Evolutionary conservation across 1,140 invertebrate species (phyloP).

Genomic region (Drosophila busckii): DNA sequence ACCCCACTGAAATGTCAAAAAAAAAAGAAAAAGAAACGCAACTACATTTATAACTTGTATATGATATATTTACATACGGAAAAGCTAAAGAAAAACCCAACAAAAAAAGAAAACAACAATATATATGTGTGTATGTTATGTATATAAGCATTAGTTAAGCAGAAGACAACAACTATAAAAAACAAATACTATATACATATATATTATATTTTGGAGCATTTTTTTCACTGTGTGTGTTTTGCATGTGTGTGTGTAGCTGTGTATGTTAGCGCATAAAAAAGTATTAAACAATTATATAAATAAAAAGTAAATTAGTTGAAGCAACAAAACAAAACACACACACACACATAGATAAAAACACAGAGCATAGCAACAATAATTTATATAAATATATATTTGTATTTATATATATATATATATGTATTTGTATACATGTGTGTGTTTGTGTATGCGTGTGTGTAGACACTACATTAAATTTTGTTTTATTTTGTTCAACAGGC

Average conservation of each 20-base stretch:
- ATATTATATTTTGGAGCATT: slow-evolving; percentile 72
- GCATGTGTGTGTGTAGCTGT: slow-evolving; percentile 20
- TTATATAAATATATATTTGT: slow-evolving; percentile 30
- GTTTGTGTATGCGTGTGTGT: too few species aligned
- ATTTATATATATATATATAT: not conserved
- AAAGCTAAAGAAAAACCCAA: slow-evolving; percentile 1
- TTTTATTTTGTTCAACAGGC: too few species aligned
- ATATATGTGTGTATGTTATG: slow-evolving; percentile 28
- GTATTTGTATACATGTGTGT: slow-evolving; percentile 12
- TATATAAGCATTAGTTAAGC: slow-evolving; percentile 11
- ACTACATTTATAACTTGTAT: too few species aligned
- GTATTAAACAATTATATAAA: slow-evolving; percentile 18
- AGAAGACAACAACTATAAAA: slow-evolving; percentile 9
- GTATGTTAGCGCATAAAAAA: slow-evolving; percentile 18
- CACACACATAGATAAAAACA: slow-evolving; percentile 4
- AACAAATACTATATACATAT: slow-evolving; percentile 25
- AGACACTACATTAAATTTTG: slow-evolving; percentile 8
- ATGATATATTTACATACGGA: too few species aligned
- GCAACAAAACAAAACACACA: slow-evolving; percentile 27
- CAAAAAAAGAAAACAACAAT: slow-evolving; percentile 12
- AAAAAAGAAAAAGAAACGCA: slow-evolving; percentile 19
- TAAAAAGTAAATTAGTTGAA: slow-evolving; percentile 35
- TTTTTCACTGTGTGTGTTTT: slow-evolving; percentile 59
- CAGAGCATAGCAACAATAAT: slow-evolving; percentile 31
- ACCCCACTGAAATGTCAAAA: slow-evolving; percentile 17